Conservation (phyloP, 2,113 vertebrate species). For the Channa argus region DNA sequence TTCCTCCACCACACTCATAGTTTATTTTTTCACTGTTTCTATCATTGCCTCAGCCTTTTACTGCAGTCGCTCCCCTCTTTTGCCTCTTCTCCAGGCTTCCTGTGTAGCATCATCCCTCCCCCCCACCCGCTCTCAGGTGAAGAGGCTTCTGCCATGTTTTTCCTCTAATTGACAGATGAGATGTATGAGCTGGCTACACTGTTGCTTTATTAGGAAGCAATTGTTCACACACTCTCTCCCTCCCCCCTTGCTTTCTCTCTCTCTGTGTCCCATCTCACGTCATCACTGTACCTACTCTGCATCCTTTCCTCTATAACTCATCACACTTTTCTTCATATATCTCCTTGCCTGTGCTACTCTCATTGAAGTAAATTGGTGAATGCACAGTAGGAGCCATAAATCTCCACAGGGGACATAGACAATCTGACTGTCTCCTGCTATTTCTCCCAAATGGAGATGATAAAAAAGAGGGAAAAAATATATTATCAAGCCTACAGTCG, state of each 20-base stretch:
- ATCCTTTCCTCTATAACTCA: conserved; percentile 58
- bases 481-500: conserved; percentile 20
- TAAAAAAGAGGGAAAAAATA: conserved; percentile 19
- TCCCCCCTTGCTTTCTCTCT: conserved; percentile 10
- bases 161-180: conserved; percentile 78
- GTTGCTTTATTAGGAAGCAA: conserved; percentile 82
- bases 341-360: conserved; percentile 31
- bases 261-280: conserved; percentile 3
- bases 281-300: conserved; percentile 27
- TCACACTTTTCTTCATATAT: conserved; percentile 46
- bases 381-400: conserved; percentile 41
- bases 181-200: conserved; percentile 78
- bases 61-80: conserved; percentile 31
- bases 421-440: conserved; percentile 25
- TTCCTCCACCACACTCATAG: conserved; percentile 29
- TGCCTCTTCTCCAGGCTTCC: conserved; percentile 35
- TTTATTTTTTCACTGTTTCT: conserved; percentile 18
- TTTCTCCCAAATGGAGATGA: conserved; percentile 35
- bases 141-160: conserved; percentile 75
- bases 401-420: conserved; percentile 39
- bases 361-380: conserved; percentile 68
- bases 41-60: conserved; percentile 37
- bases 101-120: conserved; percentile 45
- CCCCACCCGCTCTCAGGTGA: conserved; percentile 74
- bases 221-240: conserved; percentile 55